phyloP scores from a whole-genome alignment of 2,888 invertebrate genomes.

The Achlya flavicornis region DNA sequence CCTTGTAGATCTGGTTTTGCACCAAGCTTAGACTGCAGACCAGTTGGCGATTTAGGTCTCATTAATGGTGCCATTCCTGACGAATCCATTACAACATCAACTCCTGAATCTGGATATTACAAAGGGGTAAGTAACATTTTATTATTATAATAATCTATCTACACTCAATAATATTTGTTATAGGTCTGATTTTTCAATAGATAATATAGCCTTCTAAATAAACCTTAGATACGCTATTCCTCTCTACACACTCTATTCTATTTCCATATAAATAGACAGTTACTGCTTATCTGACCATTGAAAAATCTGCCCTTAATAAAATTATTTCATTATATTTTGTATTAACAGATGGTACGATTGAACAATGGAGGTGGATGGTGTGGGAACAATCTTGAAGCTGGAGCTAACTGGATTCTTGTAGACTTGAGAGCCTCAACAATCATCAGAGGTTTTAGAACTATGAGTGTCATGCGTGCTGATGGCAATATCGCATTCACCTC shows the following conservation, averaged over 20 bases:
- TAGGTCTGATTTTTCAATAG: too few species aligned
- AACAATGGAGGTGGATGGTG: constrained; percentile 95
- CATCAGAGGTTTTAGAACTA: constrained; percentile 94
- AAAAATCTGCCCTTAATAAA: too few species aligned
- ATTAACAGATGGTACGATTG: constrained; percentile 89
- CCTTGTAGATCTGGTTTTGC: constrained; percentile 93
- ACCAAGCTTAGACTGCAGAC: constrained; percentile 94
- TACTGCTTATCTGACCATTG: too few species aligned
- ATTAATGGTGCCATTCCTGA: constrained; percentile 95
- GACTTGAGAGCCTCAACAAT: constrained; percentile 95
- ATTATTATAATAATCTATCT: not conserved
- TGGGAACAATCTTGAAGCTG: constrained; percentile 92
- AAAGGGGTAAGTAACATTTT: constrained; percentile 85
- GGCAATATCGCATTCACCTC: constrained; percentile 94
- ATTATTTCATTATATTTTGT: constrained; percentile 21
- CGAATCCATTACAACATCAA: constrained; percentile 93
- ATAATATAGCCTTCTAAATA: too few species aligned
- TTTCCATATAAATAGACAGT: too few species aligned
- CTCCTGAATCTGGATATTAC: constrained; percentile 91
- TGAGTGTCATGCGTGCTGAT: constrained; percentile 92
- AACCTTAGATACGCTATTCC: too few species aligned
- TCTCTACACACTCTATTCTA: too few species aligned
- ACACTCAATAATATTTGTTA: not conserved
- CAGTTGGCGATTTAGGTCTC: constrained; percentile 94
- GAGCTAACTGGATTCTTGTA: constrained; percentile 94